Percentiles rank a stretch among this genome's conserved stretches.
phyloP scores from a whole-genome alignment of 2,888 invertebrate species.

The Ashinkailepas kermadecensis region DNA sequence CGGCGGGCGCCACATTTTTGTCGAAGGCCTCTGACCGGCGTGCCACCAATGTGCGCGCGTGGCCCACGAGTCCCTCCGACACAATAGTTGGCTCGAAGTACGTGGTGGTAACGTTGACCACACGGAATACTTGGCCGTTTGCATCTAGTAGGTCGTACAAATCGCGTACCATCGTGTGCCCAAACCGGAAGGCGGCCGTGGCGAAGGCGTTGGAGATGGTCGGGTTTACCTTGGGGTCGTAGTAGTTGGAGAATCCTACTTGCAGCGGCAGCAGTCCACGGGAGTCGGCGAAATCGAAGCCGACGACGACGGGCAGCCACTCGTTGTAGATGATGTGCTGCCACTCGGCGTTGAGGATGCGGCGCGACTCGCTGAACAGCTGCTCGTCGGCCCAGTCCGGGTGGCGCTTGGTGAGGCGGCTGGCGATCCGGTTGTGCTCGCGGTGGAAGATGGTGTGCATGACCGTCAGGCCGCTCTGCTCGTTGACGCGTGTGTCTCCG shows the following conservation, averaged over 20 bases:
- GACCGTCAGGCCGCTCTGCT: slow-evolving; percentile 58
- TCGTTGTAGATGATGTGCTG: slow-evolving; percentile 51
- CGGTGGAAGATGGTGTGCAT: slow-evolving; percentile 58
- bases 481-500: slow-evolving; percentile 49
- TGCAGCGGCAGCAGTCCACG: not conserved
- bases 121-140: not conserved
- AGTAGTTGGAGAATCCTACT: slow-evolving; percentile 25
- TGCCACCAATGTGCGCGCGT: slow-evolving; percentile 3
- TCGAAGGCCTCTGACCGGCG: not conserved
- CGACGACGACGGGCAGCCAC: slow-evolving; percentile 49
- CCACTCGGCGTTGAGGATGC: slow-evolving; percentile 47
- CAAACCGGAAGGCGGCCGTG: slow-evolving; percentile 31
- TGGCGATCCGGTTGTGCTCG: slow-evolving; percentile 48
- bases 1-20: not conserved
- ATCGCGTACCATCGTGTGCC: slow-evolving; percentile 31
- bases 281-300: slow-evolving; percentile 39
- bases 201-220: slow-evolving; percentile 29
- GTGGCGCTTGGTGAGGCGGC: slow-evolving; percentile 42
- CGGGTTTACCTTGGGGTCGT: slow-evolving; percentile 26
- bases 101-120: not conserved
- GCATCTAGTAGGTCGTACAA: slow-evolving; percentile 8
- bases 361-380: slow-evolving; percentile 48
- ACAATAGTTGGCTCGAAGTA: not conserved
- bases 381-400: slow-evolving; percentile 48
- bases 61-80: not conserved